Evolutionary conservation across 2,888 invertebrate species (phyloP).

Genomic region (Nomada fucata): DNA sequence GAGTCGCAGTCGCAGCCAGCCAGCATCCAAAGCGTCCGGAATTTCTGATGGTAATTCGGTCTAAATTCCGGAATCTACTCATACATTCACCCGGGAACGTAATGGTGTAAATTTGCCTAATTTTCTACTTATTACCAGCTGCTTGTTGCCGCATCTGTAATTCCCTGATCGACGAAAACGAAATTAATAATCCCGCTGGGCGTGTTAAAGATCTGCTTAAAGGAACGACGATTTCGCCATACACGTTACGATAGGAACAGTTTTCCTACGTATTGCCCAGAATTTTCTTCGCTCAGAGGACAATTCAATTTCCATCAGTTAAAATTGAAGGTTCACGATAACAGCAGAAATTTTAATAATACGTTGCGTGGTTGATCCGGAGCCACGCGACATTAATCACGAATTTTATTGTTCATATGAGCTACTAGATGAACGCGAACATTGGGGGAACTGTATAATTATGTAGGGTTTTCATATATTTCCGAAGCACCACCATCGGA

Average conservation of each 20-base stretch:
- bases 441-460: not conserved
- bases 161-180: slow-evolving; percentile 39
- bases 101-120: slow-evolving; percentile 59
- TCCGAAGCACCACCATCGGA: too few relatives aligned
- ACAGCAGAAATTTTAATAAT: too few relatives aligned
- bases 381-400: too few relatives aligned
- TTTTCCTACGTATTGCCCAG: too few relatives aligned
- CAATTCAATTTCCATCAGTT: too few relatives aligned
- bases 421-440: not conserved
- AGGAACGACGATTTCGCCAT: not conserved
- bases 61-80: slow-evolving; percentile 62
- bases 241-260: not conserved
- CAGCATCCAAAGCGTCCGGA: slow-evolving; percentile 41
- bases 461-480: slow-evolving; percentile 1
- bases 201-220: not conserved
- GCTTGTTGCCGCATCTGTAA: slow-evolving; percentile 53
- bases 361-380: too few relatives aligned
- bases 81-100: slow-evolving; percentile 49
- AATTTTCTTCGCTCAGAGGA: too few relatives aligned
- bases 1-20: slow-evolving; percentile 41
- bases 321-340: too few relatives aligned
- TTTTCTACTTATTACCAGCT: slow-evolving; percentile 58
- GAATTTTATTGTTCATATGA: too few relatives aligned
- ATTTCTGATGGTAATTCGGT: slow-evolving; percentile 63
- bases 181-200: slow-evolving; percentile 41